phyloP scores from a whole-genome alignment of 2,797 vertebrate species.

The Sus cebifrons region DNA sequence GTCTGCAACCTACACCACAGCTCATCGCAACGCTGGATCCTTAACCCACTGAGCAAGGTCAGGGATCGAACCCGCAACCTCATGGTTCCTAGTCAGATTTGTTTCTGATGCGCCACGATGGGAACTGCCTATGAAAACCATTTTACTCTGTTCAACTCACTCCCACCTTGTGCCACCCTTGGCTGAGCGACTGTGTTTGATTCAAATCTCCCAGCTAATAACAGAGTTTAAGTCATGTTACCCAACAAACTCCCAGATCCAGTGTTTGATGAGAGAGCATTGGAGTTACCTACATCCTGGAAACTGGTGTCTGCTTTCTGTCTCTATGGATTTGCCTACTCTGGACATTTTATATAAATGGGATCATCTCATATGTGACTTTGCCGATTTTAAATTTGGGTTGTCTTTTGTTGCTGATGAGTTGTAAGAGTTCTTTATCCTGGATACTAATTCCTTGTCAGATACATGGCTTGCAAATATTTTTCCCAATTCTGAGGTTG shows the following conservation, averaged over 20 bases:
- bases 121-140: background rate
- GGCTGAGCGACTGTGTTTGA: background rate
- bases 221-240: background rate
- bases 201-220: background rate
- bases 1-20: too few species aligned
- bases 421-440: conserved; percentile 33
- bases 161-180: background rate
- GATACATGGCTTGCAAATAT: background rate
- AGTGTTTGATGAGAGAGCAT: background rate
- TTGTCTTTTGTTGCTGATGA: conserved; percentile 33
- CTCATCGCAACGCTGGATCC: too few species aligned
- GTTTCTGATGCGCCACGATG: too few species aligned
- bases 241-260: background rate
- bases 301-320: background rate
- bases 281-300: background rate
- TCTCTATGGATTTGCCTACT: background rate
- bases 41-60: too few species aligned
- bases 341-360: background rate
- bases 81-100: too few species aligned
- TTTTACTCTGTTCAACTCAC: background rate
- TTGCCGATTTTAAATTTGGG: background rate
- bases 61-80: too few species aligned
- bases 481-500: background rate
- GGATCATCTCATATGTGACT: background rate
- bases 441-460: conserved; percentile 11